Percentiles rank a stretch among this genome's conserved stretches.
Evolutionary conservation across 2,113 vertebrate species (phyloP).

Genomic region (Cercocebus atys): DNA sequence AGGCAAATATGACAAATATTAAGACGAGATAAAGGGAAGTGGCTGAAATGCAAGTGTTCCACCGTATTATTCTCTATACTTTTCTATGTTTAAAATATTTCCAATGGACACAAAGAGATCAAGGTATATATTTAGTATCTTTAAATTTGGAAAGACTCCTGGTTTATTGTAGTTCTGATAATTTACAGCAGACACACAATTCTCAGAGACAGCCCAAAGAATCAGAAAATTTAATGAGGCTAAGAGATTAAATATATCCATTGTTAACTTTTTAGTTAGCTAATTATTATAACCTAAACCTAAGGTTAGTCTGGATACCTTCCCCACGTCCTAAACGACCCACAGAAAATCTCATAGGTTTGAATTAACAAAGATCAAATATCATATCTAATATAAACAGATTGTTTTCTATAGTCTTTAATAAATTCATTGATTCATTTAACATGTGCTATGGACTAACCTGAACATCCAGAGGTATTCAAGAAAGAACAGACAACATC

Average conservation of each 20-base stretch:
- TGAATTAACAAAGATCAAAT: neutral
- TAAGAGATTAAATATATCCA: neutral
- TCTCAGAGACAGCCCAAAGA: neutral
- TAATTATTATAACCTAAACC: neutral
- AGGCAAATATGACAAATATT: neutral
- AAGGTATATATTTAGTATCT: neutral
- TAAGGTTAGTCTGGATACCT: neutral
- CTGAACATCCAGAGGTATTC: neutral
- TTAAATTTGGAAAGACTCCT: neutral
- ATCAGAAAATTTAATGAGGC: constrained; percentile 3
- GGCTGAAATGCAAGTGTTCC: neutral
- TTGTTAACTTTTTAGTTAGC: neutral
- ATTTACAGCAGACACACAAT: neutral
- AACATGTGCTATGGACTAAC: neutral
- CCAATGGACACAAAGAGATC: neutral
- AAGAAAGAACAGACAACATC: neutral
- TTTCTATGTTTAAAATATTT: neutral
- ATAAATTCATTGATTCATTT: neutral
- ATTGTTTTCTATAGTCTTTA: neutral
- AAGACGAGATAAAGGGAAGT: neutral
- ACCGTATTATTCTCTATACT: neutral
- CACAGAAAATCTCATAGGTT: neutral
- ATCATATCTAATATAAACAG: neutral
- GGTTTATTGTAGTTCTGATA: neutral
- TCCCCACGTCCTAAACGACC: neutral